Percentiles rank a stretch among this genome's conserved stretches.
phyloP scores from a whole-genome alignment of 2,113 vertebrate species.

The Brevimyrus niger region DNA sequence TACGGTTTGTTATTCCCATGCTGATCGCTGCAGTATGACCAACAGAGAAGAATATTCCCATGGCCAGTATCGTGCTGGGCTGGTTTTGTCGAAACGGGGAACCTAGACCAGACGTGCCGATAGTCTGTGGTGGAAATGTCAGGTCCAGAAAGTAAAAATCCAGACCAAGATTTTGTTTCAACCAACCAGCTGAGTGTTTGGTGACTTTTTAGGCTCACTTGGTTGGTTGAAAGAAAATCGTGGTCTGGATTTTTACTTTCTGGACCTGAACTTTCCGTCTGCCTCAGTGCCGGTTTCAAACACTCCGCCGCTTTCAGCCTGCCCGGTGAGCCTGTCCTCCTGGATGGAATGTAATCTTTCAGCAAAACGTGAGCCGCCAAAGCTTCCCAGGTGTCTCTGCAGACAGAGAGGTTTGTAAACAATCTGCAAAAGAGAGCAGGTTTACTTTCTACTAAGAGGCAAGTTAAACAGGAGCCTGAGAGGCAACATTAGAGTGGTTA shows the following conservation, averaged over 20 bases:
- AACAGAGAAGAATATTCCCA: background rate
- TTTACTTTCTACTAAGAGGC: background rate
- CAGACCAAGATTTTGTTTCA: background rate
- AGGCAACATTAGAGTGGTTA: background rate
- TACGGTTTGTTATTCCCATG: background rate
- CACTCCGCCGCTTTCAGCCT: background rate
- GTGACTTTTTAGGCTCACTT: background rate
- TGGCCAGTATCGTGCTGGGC: background rate
- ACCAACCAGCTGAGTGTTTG: background rate
- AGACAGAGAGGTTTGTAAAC: background rate
- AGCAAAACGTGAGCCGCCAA: background rate
- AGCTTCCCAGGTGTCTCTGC: background rate
- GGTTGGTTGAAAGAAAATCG: background rate
- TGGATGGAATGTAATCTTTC: background rate
- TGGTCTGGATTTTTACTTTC: background rate
- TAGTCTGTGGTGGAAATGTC: background rate
- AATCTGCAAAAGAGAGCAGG: background rate
- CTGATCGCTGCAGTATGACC: background rate
- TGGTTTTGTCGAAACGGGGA: background rate
- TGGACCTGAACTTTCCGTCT: background rate
- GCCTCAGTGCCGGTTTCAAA: background rate
- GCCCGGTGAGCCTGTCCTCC: background rate
- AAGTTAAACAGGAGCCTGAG: conserved; percentile 6
- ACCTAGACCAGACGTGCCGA: background rate
- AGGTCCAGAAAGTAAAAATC: background rate